A percentile compares a stretch with the other conserved stretches of the same genome.
phyloP scores from a whole-genome alignment of 30 jellyfish, hydroid and myxozoan genomes.

The Aurelia aurita complex sp. Pacific region DNA sequence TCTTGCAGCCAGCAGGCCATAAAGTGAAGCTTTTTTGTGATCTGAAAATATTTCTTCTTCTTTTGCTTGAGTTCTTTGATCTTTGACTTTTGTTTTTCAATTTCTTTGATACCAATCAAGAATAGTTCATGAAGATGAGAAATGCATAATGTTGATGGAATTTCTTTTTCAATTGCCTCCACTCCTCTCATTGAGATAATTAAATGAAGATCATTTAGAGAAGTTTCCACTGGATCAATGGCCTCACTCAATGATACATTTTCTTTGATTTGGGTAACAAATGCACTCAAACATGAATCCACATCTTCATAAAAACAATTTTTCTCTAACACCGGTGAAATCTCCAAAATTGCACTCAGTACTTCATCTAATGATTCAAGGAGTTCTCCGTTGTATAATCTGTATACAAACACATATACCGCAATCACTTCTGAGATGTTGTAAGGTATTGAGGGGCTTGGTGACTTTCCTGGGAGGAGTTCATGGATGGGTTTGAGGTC shows the following conservation, averaged over 20 bases:
- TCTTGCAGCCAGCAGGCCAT: slow-evolving; percentile 54
- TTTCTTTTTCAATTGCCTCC: background rate
- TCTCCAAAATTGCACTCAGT: slow-evolving; percentile 20
- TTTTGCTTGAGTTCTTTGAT: slow-evolving; percentile 5
- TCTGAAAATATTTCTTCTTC: slow-evolving; percentile 13
- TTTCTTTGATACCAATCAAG: background rate
- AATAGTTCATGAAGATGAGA: slow-evolving; percentile 68
- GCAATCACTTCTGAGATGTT: slow-evolving; percentile 56
- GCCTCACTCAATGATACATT: slow-evolving; percentile 1
- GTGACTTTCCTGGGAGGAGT: slow-evolving; percentile 61
- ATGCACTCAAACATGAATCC: slow-evolving; percentile 33
- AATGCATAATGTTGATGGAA: slow-evolving; percentile 21
- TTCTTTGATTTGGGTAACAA: slow-evolving; percentile 38
- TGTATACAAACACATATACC: slow-evolving; percentile 25
- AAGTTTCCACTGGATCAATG: slow-evolving; percentile 44
- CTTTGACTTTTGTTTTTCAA: background rate
- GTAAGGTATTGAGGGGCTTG: slow-evolving; percentile 50
- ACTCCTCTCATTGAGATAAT: slow-evolving; percentile 19
- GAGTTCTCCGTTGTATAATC: slow-evolving; percentile 86
- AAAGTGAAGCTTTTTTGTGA: slow-evolving; percentile 56
- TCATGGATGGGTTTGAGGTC: slow-evolving; percentile 27
- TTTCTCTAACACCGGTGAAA: slow-evolving; percentile 66
- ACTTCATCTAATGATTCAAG: slow-evolving; percentile 63
- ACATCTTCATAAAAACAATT: slow-evolving; percentile 22
- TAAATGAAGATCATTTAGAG: slow-evolving; percentile 40